Evolutionary conservation across 64 coral and sea anemone species (phyloP), one percentile per base, ranked within the genome.

Genomic region (Catalaphyllia jardinei): DNA sequence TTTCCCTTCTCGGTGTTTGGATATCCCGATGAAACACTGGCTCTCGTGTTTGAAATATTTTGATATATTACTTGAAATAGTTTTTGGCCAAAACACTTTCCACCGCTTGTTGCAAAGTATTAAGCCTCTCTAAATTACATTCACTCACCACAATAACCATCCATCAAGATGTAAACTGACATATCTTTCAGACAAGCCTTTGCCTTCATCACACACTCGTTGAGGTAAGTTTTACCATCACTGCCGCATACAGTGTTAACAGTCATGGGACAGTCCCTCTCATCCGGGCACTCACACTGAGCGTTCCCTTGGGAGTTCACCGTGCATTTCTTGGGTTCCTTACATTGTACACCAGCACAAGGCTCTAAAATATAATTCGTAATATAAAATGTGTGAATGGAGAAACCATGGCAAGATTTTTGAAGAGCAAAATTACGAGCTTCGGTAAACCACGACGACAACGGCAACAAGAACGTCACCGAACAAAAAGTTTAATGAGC

Each of bases 121-220:
- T 35, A 35, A 35, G 42, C 42, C 42, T 8, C 4, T 8, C 4
- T 57, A 57, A 57, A 16, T 57, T 14, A 16, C 10, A 7, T 12
- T 12, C 29, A 87, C 94, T 93, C 77, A 99, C 97, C 97, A 73
- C 97, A 99, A 80, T 92, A 88, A 57, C 97, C 97, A 67, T 83
- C 77, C n/a, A 89, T 89, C 15, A 91, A 65, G 7, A 82, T 39
- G 52, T 86, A 65, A 16, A 93, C 52, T 0, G 59, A 31, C 42
- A 61, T 84, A 5, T 79, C 90, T 29, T 91, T 87, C 10, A 52
- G 31, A 59, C 97, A 99, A 16, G 97, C 88, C 39, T 60, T 91
- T 19, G 88, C 78, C 29, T 90, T 99, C 97, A 99, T 95, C 18
- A 95, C 91, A 64, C 97, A 99, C 49, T 87, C 74, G 84, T 95